Base-by-base conservation (phyloP, 2,113 vertebrate genomes). In the Corvus moneduloides region DNA sequence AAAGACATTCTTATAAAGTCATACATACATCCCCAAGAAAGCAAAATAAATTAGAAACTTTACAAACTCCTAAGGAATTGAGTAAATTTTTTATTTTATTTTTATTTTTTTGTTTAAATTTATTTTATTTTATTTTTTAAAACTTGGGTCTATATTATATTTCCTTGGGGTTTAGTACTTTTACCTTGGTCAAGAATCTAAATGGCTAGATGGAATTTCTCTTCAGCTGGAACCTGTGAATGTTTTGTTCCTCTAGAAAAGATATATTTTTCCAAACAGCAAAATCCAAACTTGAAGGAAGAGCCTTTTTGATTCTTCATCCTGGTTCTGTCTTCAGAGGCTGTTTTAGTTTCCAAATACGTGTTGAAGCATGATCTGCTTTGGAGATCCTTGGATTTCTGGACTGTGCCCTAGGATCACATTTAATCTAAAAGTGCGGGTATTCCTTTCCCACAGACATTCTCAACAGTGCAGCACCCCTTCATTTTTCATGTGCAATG, bases 141-240 rank as follows among this genome's bases (percentile, higher is more conserved):
- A 43, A 33, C 4, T 61, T 41, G 1, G 0, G 1, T 56, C 7
- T 48, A 49, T 9, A 28, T 69, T 10, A 20, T 24, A 43, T 12
- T 77, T 76, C 13, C 4, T 22, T 81, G 4, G 5, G 18, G 81
- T 87, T 78, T 72, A 13, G 3, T 37, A 8, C 3, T 49, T 90
- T 64, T 48, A n/a, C 5, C 4, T 10, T 54, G 10, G 2, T 7
- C 13, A 61, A 54, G 33, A 90, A 66, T 4, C 10, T 16, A 66
- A 73, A 68, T 32, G 7, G 1, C 11, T 69, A 56, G 24, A 52
- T 12, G 4, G 4, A 28, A 3, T 2, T 66, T 74, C 46, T 16
- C 2, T 30, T 69, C 17, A 54, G 0, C 13, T 55, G 41, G 26
- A 69, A 83, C n/a, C 5, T 20, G 7, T 1, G 15, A 56, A 3